These are phyloP conservation scores for Eupithecia pulchellata DNA, from an alignment of 2,888 invertebrate species.

Conservation along the genomic window DNA sequence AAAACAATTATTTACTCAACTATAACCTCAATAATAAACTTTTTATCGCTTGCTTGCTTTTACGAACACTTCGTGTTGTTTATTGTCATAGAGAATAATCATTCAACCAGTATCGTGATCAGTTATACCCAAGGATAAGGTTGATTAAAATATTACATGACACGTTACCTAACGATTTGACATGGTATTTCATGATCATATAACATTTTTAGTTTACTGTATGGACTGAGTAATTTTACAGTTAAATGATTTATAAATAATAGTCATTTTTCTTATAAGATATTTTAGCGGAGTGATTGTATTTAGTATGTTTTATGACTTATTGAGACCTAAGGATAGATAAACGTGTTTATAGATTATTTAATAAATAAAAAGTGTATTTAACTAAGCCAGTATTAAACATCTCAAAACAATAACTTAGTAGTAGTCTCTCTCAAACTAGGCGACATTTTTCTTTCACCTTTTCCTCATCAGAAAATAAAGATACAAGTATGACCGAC, in stretches of 20 bases:
- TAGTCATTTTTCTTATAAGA: no score
- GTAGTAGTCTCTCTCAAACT: no score
- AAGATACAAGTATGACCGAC: no score
- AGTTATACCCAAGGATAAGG: constrained; percentile 54
- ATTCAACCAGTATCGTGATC: constrained; percentile 51
- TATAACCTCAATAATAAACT: constrained; percentile 2
- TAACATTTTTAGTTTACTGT: not conserved
- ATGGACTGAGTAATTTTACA: not conserved
- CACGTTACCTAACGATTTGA: constrained; percentile 18
- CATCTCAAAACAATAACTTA: no score
- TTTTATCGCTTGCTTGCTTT: not conserved
- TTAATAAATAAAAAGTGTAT: no score
- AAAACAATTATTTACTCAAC: not conserved
- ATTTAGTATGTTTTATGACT: no score
- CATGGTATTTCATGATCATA: constrained; percentile 26
- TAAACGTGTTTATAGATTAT: no score
- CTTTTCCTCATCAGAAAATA: no score
- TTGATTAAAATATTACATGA: constrained; percentile 30
- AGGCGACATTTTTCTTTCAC: no score
- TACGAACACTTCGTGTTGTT: not conserved
- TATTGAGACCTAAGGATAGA: no score
- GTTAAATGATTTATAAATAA: not conserved
- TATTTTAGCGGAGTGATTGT: no score
- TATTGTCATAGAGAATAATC: constrained; percentile 19
- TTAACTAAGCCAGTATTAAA: no score